Evolutionary conservation across 2,888 invertebrate species (phyloP).

Genomic region (Cyrtodaria siliqua): DNA sequence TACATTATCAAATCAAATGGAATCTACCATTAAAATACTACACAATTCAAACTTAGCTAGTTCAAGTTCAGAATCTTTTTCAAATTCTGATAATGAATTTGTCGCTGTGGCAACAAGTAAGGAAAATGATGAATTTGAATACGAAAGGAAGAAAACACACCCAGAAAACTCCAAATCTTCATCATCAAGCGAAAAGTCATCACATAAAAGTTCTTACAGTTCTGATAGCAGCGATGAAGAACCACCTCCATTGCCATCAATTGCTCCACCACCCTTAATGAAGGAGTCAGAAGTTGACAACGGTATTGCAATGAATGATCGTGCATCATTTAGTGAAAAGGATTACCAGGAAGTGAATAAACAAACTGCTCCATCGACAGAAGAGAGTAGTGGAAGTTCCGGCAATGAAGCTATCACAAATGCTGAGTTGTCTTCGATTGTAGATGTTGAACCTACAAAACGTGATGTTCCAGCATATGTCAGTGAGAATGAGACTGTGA

Average conservation of each 20-base stretch:
- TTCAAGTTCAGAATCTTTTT: conserved; percentile 29
- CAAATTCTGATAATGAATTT: conserved; percentile 2
- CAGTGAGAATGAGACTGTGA: background rate
- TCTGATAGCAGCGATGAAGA: conserved; percentile 21
- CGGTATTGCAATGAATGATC: background rate
- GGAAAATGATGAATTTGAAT: too few species aligned
- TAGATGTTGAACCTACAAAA: background rate
- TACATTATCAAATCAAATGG: conserved; percentile 8
- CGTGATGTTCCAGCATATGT: background rate
- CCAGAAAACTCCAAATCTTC: too few species aligned
- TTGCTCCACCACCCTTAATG: conserved; percentile 16
- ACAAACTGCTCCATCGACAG: background rate
- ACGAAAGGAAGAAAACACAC: too few species aligned
- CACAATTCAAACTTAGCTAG: conserved; percentile 17
- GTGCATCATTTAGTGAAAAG: background rate
- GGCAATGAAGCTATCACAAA: too few species aligned
- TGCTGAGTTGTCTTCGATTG: too few species aligned
- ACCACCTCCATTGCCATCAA: conserved; percentile 26
- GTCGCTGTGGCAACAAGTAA: too few species aligned
- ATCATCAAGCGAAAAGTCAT: background rate
- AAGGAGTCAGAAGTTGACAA: background rate
- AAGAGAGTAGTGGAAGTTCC: background rate
- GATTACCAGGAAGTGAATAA: background rate
- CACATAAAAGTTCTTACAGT: background rate
- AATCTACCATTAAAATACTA: conserved; percentile 14